A percentile compares a stretch with the other conserved stretches of the same genome.
These are phyloP conservation scores for Cynopterus sphinx DNA, from an alignment of 2,797 vertebrate species.

Conservation along the genomic window DNA sequence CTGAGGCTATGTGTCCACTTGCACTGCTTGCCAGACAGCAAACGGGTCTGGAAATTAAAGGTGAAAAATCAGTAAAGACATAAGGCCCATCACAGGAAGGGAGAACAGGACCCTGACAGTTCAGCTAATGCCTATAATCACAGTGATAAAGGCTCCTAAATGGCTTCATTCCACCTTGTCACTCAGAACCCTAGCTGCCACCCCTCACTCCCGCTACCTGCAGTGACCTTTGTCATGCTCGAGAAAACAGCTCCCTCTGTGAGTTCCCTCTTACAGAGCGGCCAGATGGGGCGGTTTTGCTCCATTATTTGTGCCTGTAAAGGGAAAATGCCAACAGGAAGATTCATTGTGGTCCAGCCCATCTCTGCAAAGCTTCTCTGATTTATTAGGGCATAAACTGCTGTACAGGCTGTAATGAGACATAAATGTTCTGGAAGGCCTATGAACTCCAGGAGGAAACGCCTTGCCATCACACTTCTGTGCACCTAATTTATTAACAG, in stretches of 20 bases:
- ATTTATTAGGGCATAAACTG: constrained; percentile 90
- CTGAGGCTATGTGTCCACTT: not conserved
- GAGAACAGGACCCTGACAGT: constrained; percentile 73
- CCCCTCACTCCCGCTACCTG: constrained; percentile 80
- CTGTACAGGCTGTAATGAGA: constrained; percentile 86
- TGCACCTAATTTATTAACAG: constrained; percentile 83
- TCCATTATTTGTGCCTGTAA: constrained; percentile 88
- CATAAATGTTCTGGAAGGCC: constrained; percentile 86
- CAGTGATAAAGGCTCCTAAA: constrained; percentile 87
- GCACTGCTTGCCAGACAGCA: constrained; percentile 55
- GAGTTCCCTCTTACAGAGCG: constrained; percentile 82
- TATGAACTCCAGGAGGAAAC: constrained; percentile 86
- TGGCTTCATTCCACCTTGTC: constrained; percentile 86
- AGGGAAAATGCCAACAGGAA: constrained; percentile 89
- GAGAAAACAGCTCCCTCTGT: constrained; percentile 81
- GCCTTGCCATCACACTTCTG: constrained; percentile 85
- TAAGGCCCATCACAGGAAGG: constrained; percentile 32
- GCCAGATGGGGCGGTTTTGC: constrained; percentile 90
- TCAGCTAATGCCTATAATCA: constrained; percentile 86
- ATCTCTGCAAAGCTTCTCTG: constrained; percentile 86
- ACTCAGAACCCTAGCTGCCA: constrained; percentile 81
- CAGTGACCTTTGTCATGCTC: constrained; percentile 86
- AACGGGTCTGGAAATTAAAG: constrained; percentile 67
- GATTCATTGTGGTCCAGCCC: constrained; percentile 87
- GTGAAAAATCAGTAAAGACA: constrained; percentile 74